Base-by-base conservation (phyloP, 1,140 invertebrate genomes). In the Drosophila aff. region DNA sequence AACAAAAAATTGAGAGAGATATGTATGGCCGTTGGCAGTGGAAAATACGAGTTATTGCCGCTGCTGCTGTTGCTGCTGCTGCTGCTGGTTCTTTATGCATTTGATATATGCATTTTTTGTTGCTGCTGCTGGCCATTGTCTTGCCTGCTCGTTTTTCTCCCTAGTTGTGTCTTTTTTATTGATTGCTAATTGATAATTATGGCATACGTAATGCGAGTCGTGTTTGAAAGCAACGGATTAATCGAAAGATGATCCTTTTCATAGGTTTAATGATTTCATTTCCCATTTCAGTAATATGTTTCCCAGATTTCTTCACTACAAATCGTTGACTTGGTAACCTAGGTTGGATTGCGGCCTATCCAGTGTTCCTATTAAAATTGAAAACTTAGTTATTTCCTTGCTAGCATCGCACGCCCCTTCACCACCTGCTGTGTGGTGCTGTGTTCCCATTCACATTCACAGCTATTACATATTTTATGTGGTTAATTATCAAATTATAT, bases 161-260 rank as follows among this genome's bases (percentile, higher is more conserved):
- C 44, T 72, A 53, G 71, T 64, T 82, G 52, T 64, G 38, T 67
- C 10, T 44, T 28, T 57, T 61, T 65, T 71, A 87, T 91, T 87
- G 87, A 87, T 87, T 87, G 75, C 83, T 84, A 91, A 79, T 87
- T 87, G 82, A 91, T 91, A 87, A 91, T 87, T 91, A 87, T 87
- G 68, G 75, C 85, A 86, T 72, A 78, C 57, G 75, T 68, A 77
- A 77, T 76, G 73, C 40, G 21, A 41, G 23, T 60, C 75, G 74
- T 76, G 53, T 26, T 52, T 18, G 33, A 65, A 31, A 15, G 15
- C 62, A 63, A 63, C 15, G 4, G 49, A 26, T 57, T 57, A 3
- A 40, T 15, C 5, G 18, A 8, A 10, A 33, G 63, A 41, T 33
- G 63, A 62, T 63, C 53, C 26, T 4, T 21, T 53, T 4, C 4